phyloP scores from a whole-genome alignment of 2,113 vertebrate genomes.

The Thymallus thymallus region DNA sequence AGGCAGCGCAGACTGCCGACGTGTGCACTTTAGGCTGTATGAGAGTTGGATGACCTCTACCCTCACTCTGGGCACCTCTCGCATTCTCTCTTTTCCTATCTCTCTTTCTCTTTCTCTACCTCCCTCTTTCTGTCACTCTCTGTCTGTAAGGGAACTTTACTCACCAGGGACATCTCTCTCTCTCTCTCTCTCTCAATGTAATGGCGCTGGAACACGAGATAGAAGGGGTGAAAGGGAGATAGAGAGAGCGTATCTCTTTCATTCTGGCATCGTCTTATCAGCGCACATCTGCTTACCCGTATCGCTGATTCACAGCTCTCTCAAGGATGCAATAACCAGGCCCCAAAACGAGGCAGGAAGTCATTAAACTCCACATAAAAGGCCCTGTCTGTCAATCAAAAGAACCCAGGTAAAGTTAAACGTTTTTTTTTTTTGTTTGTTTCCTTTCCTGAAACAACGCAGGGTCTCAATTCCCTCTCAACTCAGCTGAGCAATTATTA shows the following conservation, averaged over 20 bases:
- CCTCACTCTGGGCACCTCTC: background rate
- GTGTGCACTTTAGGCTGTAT: no score
- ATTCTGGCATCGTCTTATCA: background rate
- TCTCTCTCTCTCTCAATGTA: background rate
- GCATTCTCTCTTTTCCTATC: background rate
- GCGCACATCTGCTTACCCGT: background rate
- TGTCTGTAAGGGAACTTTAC: no score
- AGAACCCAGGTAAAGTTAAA: no score
- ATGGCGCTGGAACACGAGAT: background rate
- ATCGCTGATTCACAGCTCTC: background rate
- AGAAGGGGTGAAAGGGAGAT: background rate
- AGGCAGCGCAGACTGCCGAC: no score
- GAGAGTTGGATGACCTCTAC: no score
- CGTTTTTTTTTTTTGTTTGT: no score
- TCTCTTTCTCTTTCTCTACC: background rate
- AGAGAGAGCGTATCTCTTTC: background rate
- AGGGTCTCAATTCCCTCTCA: no score
- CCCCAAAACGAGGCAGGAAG: background rate
- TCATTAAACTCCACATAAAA: background rate
- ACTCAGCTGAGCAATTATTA: no score
- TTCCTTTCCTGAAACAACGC: no score
- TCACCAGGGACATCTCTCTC: background rate
- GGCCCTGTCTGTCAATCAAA: no score
- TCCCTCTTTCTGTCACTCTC: background rate
- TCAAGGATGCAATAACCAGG: background rate